Base-by-base conservation (phyloP, 2,888 invertebrate genomes). In the Cosmorhoe ocellata region DNA sequence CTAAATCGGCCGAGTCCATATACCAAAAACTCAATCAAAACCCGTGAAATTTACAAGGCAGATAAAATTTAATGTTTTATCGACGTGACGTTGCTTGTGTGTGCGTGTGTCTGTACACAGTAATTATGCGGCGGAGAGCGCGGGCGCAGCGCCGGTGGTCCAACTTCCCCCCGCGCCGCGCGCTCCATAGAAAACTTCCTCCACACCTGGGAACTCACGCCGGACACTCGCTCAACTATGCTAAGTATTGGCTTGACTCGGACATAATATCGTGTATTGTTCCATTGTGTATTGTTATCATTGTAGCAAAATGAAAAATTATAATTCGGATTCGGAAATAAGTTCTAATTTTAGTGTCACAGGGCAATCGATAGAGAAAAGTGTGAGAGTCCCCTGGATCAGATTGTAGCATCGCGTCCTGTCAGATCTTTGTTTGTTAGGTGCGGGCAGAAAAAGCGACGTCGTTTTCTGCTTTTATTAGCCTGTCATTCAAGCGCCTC, bases 141-240 rank as follows among this genome's bases (percentile, higher is more conserved):
- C 85, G 75, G 76, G 83, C 84, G 79, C 88, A 74, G 88, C 88
- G 84, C 85, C 66, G 89, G 89, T 88, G 88, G 88, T 88, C 88
- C 74, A 71, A 63, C 66, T 71, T 72, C 74, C 67, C 66, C 66
- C 68, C 66, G 53, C 62, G 51, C 66, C 50, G 54, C 66, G 38
- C 66, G 55, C 62, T 71, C 70, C 69, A 74, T 77, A 76, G 63
- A 76, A 77, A 74, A 72, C 68, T 55, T 55, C 61, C 55, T 73
- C 80, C 79, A 76, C 80, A 83, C 82, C 81, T 84, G 82, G 81
- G 81, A 83, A 79, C 81, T 76, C 70, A 73, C 72, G 75, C 73
- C 74, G 79, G 79, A 77, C 79, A 79, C 78, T 76, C 66, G 67
- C 68, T 76, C 66, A 71, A 70, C 71, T 76, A 46, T 42, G 44